Evolutionary conservation across 23 tunicate species (phyloP).

Genomic region (Clavelina lepadiformis): DNA sequence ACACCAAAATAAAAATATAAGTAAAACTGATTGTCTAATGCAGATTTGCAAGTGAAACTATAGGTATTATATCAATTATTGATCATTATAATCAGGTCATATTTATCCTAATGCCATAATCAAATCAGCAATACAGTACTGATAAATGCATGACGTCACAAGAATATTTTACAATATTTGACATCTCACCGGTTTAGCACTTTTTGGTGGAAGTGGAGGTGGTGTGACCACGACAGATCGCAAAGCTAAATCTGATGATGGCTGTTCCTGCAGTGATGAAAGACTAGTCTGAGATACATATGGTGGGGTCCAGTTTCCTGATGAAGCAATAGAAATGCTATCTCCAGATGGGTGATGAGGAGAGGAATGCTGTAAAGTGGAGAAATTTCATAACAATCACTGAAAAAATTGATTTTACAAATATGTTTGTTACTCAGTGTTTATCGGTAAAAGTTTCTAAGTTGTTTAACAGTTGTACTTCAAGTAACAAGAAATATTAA

Average conservation of each 20-base stretch:
- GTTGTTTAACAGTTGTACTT: too few species aligned
- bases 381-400: too few species aligned
- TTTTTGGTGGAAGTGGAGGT: conserved; percentile 68
- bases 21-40: too few species aligned
- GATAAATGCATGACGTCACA: too few species aligned
- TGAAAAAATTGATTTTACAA: neutral
- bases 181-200: conserved; percentile 16
- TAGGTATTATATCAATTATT: too few species aligned
- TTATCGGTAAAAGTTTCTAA: neutral
- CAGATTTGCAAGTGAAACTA: too few species aligned
- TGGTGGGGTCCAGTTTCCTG: conserved; percentile 32
- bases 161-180: too few species aligned
- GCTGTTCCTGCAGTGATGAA: conserved; percentile 30
- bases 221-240: conserved; percentile 30
- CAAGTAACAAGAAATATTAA: too few species aligned
- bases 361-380: conserved; percentile 6
- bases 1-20: too few species aligned
- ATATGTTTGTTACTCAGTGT: neutral
- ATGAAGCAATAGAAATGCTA: conserved; percentile 1
- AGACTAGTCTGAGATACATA: conserved; percentile 22
- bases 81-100: too few species aligned
- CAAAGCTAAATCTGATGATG: neutral
- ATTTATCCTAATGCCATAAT: too few species aligned
- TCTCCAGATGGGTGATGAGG: conserved; percentile 6
- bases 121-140: too few species aligned